Percentiles rank a stretch among this genome's conserved stretches.
These are phyloP conservation scores for Nephrotoma guestfalica DNA, from an alignment of 2,888 invertebrate species.

Conservation along the genomic window DNA sequence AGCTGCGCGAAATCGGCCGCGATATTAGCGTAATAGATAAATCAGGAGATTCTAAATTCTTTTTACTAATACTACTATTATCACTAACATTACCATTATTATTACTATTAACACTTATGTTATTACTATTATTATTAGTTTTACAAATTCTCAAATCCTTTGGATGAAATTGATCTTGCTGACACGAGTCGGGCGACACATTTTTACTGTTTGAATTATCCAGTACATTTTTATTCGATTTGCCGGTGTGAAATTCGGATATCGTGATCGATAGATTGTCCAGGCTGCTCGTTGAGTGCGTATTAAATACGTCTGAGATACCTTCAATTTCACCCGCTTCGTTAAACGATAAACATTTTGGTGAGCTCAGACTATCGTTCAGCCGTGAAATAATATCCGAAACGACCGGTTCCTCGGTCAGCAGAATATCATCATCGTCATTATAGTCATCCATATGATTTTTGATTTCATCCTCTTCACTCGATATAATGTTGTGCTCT, in stretches of 20 bases:
- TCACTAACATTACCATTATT: neutral
- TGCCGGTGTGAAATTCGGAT: neutral
- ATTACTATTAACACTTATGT: neutral
- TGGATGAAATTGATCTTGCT: slow-evolving; percentile 37
- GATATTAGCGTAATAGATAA: slow-evolving; percentile 13
- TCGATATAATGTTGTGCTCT: slow-evolving; percentile 38
- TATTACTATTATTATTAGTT: slow-evolving; percentile 14
- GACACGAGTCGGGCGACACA: slow-evolving; percentile 19
- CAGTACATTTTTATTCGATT: slow-evolving; percentile 7
- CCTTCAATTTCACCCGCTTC: slow-evolving; percentile 31
- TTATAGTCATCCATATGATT: slow-evolving; percentile 30
- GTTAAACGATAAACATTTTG: slow-evolving; percentile 29
- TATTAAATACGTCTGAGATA: slow-evolving; percentile 22
- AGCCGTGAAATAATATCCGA: slow-evolving; percentile 46
- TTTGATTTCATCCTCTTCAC: slow-evolving; percentile 31
- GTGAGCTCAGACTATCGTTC: slow-evolving; percentile 40
- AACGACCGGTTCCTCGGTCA: slow-evolving; percentile 35
- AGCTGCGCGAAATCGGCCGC: slow-evolving; percentile 50
- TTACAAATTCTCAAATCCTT: slow-evolving; percentile 45
- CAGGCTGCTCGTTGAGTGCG: slow-evolving; percentile 11
- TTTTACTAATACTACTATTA: neutral
- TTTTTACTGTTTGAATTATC: slow-evolving; percentile 21
- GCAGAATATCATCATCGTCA: slow-evolving; percentile 35
- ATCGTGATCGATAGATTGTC: slow-evolving; percentile 38
- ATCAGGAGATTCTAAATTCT: neutral